Percentiles rank a stretch among this genome's conserved stretches.
These are phyloP conservation scores for Tortricodes alternella DNA, from an alignment of 2,888 invertebrate genomes.

Conservation along the genomic window DNA sequence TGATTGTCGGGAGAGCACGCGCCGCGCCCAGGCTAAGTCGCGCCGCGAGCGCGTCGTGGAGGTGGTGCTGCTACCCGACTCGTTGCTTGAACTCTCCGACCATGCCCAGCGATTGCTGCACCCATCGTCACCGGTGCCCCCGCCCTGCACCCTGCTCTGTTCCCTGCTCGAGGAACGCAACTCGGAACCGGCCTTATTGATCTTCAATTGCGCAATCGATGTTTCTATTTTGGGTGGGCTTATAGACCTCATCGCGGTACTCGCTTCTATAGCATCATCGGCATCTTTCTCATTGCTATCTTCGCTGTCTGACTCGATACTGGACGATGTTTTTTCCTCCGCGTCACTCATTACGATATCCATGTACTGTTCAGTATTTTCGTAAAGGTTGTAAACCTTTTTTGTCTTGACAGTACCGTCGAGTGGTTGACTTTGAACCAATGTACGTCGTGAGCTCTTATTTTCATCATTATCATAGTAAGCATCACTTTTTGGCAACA, in stretches of 20 bases:
- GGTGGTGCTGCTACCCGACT: slow-evolving; percentile 50
- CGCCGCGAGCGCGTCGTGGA: slow-evolving; percentile 53
- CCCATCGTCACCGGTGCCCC: too few species aligned
- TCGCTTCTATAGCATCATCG: slow-evolving; percentile 19
- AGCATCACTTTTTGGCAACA: slow-evolving; percentile 47
- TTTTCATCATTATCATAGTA: slow-evolving; percentile 46
- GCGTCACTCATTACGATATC: slow-evolving; percentile 56
- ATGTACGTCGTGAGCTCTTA: slow-evolving; percentile 35
- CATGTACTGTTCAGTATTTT: slow-evolving; percentile 67
- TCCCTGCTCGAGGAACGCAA: too few species aligned
- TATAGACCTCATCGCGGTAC: slow-evolving; percentile 34
- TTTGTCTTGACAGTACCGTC: slow-evolving; percentile 52
- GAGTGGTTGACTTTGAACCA: slow-evolving; percentile 49
- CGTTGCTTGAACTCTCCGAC: slow-evolving; percentile 34
- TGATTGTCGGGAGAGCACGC: slow-evolving; percentile 44
- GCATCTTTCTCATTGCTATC: slow-evolving; percentile 34
- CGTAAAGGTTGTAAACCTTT: slow-evolving; percentile 68
- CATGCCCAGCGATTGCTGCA: not conserved
- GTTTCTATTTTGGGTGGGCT: slow-evolving; percentile 69
- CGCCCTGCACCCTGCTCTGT: too few species aligned
- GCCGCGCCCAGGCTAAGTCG: slow-evolving; percentile 62
- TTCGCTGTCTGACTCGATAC: slow-evolving; percentile 37
- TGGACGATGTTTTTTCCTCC: not conserved
- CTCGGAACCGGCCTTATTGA: slow-evolving; percentile 38
- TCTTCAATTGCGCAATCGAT: slow-evolving; percentile 59